A percentile compares a stretch with the other conserved stretches of the same genome.
phyloP scores from a whole-genome alignment of 2,888 invertebrate genomes.

The Cryptophagus acutangulus region DNA sequence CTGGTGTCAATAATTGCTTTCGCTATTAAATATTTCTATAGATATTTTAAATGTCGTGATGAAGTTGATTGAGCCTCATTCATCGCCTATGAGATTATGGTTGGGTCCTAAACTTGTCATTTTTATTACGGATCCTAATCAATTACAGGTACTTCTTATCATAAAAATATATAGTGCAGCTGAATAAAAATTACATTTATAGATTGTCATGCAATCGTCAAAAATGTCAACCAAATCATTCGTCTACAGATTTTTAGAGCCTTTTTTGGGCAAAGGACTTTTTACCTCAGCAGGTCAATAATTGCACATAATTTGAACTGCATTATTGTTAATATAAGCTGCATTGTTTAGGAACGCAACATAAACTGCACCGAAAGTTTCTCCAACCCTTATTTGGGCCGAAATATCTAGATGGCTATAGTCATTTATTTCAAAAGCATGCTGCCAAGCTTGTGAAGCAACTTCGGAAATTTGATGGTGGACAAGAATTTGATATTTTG shows the following conservation, averaged over 20 bases:
- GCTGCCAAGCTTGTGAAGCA: slow-evolving; percentile 20
- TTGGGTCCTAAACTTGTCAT: slow-evolving; percentile 23
- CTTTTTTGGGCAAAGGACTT: slow-evolving; percentile 28
- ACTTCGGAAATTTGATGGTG: slow-evolving; percentile 11
- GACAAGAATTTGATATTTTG: slow-evolving; percentile 21
- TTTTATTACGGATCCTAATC: slow-evolving; percentile 25
- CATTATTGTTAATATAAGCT: too few relatives aligned
- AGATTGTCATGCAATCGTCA: slow-evolving; percentile 23
- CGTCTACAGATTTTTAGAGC: slow-evolving; percentile 24
- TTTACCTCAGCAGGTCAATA: slow-evolving; percentile 24
- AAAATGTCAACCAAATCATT: slow-evolving; percentile 24
- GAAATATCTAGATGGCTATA: slow-evolving; percentile 22
- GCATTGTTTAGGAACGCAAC: slow-evolving; percentile 17
- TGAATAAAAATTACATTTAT: slow-evolving; percentile 9
- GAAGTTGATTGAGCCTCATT: slow-evolving; percentile 15
- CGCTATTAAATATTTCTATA: slow-evolving; percentile 14
- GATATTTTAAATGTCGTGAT: slow-evolving; percentile 19
- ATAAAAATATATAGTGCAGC: not conserved
- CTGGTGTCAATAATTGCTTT: too few relatives aligned
- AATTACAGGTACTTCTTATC: slow-evolving; percentile 22
- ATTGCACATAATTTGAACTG: not conserved
- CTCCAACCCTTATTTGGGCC: slow-evolving; percentile 26
- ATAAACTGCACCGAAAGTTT: slow-evolving; percentile 23
- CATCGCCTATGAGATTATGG: slow-evolving; percentile 25
- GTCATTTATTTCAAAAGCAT: slow-evolving; percentile 26